These are phyloP conservation scores for Drosophila littoralis DNA, from an alignment of 1,140 invertebrate genomes.

Conservation along the genomic window DNA sequence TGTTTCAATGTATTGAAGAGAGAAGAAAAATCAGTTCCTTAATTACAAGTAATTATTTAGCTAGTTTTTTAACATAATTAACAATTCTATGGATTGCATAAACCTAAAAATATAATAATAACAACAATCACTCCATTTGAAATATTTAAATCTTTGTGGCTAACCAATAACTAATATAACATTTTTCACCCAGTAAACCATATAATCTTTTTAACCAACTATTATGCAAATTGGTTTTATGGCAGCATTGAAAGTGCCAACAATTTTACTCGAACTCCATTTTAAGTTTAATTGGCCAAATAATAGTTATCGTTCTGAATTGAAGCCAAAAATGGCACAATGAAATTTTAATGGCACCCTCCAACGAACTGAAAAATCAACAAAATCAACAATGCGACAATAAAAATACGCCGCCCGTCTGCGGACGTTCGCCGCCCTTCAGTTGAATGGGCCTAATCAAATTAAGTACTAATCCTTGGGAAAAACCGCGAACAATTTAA, in stretches of 20 bases:
- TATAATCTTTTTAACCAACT: constrained; percentile 11
- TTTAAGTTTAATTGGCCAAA: constrained; percentile 48
- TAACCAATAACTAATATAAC: background rate
- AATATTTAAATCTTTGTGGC: too few species aligned
- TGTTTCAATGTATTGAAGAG: too few species aligned
- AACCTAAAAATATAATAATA: too few species aligned
- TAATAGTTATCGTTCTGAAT: constrained; percentile 55
- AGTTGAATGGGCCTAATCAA: constrained; percentile 73
- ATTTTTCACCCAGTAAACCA: background rate
- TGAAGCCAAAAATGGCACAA: constrained; percentile 33
- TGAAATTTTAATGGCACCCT: constrained; percentile 56
- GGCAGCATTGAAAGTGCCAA: background rate
- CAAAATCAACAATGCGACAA: constrained; percentile 52
- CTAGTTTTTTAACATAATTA: too few species aligned
- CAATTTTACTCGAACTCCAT: constrained; percentile 4
- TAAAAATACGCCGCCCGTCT: constrained; percentile 60
- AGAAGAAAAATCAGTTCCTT: too few species aligned
- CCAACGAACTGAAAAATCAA: constrained; percentile 62
- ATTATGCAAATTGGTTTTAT: constrained; percentile 21
- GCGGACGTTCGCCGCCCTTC: constrained; percentile 1
- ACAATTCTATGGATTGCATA: too few species aligned
- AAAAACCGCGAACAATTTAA: constrained; percentile 81
- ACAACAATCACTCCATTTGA: too few species aligned
- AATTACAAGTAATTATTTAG: too few species aligned
- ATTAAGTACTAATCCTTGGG: constrained; percentile 80